phyloP scores from a whole-genome alignment of 2,113 vertebrate species.

The Alligator mississippiensis region DNA sequence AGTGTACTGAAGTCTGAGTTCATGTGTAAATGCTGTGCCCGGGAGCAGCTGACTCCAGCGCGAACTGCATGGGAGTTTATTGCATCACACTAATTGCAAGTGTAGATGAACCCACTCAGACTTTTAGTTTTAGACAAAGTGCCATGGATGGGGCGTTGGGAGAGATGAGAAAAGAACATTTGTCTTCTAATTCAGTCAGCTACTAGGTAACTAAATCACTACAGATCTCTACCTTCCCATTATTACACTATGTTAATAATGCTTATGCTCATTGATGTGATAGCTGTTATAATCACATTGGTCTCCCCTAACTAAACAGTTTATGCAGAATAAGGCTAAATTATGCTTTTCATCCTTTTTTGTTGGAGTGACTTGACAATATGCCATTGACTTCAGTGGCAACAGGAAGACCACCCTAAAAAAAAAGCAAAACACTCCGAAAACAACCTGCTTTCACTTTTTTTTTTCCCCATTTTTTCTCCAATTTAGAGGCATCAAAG shows the following conservation, averaged over 20 bases:
- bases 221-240: slow-evolving; percentile 4
- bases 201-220: not conserved
- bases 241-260: not conserved
- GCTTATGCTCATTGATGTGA: not conserved
- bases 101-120: not conserved
- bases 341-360: not conserved
- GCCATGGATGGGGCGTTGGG: not conserved
- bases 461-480: not conserved
- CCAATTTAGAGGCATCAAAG: not conserved
- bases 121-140: not conserved
- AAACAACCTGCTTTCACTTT: not conserved
- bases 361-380: not conserved
- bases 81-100: too few species aligned
- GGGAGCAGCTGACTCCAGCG: too few species aligned
- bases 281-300: too few species aligned
- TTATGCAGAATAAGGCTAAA: too few species aligned
- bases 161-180: not conserved
- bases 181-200: not conserved
- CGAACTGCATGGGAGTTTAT: too few species aligned
- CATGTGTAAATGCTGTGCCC: too few species aligned
- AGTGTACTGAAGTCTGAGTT: too few species aligned
- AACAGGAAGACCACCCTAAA: not conserved
- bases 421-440: not conserved
- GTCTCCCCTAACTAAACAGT: too few species aligned
- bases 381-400: not conserved